phyloP scores from a whole-genome alignment of 2,113 vertebrate species.

The Rhadina sibilatrix region DNA sequence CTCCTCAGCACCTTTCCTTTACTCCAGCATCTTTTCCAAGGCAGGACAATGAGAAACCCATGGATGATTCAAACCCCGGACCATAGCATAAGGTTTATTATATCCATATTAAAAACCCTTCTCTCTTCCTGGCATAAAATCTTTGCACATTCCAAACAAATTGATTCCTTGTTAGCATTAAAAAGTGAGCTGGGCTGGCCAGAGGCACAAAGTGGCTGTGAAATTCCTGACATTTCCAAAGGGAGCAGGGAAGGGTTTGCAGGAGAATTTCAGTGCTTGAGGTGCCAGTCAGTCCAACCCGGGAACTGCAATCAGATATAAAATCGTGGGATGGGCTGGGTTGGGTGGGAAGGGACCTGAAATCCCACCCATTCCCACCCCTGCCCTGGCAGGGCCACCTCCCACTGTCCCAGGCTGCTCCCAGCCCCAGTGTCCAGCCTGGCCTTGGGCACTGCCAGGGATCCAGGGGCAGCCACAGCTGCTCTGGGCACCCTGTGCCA shows the following conservation, averaged over 20 bases:
- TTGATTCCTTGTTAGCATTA: slow-evolving; percentile 25
- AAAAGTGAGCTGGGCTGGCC: background rate
- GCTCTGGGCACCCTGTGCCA: background rate
- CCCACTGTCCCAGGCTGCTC: background rate
- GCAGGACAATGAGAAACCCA: background rate
- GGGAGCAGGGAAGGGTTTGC: background rate
- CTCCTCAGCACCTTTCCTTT: background rate
- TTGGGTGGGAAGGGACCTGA: accelerated
- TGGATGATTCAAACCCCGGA: background rate
- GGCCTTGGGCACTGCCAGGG: background rate
- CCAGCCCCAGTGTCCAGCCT: background rate
- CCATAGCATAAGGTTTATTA: background rate
- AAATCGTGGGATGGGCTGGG: background rate
- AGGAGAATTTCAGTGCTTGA: background rate
- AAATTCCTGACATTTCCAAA: slow-evolving; percentile 17
- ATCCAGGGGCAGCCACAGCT: background rate
- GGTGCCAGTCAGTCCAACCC: background rate
- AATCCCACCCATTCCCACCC: accelerated
- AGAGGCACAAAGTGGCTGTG: background rate
- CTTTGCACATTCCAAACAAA: slow-evolving; percentile 38
- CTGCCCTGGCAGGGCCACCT: background rate
- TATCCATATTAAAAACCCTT: background rate
- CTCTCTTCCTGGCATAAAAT: slow-evolving; percentile 25
- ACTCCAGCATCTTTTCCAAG: background rate
- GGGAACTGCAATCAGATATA: background rate